A percentile compares a stretch with the other conserved stretches of the same genome.
phyloP scores from a whole-genome alignment of 2,888 invertebrate genomes.

The Drosophila flavopinicola region DNA sequence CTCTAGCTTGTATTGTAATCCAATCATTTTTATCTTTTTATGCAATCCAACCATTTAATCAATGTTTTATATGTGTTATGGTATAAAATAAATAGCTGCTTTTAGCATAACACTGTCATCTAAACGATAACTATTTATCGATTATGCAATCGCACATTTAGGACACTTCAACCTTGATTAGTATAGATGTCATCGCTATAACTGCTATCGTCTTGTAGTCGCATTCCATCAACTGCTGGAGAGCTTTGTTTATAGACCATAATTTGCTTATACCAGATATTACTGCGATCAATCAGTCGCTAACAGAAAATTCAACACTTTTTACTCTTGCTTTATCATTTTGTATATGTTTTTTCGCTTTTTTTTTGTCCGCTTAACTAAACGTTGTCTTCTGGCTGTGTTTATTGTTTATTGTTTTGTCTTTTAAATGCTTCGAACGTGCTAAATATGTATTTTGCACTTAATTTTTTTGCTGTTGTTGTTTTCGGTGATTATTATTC shows the following conservation, averaged over 20 bases:
- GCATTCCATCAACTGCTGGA: too few species aligned
- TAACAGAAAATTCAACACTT: conserved; percentile 23
- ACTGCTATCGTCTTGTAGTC: too few species aligned
- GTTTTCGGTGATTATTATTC: conserved; percentile 44
- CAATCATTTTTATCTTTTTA: too few species aligned
- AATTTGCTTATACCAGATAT: background rate
- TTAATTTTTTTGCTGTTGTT: conserved; percentile 35
- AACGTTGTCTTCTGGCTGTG: conserved; percentile 38
- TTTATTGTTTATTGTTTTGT: conserved; percentile 47
- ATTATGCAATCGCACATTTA: too few species aligned
- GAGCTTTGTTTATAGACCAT: too few species aligned
- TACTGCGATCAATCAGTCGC: conserved; percentile 18
- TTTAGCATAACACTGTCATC: too few species aligned
- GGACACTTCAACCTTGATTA: too few species aligned
- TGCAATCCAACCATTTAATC: too few species aligned
- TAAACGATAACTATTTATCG: background rate
- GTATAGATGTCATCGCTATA: too few species aligned
- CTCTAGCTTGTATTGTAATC: too few species aligned
- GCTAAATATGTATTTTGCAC: conserved; percentile 58
- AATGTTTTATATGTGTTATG: too few species aligned
- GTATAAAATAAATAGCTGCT: too few species aligned
- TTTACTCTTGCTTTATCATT: conserved; percentile 14
- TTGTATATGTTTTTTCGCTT: conserved; percentile 16
- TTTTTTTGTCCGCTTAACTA: conserved; percentile 24
- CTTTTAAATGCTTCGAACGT: conserved; percentile 51